Base-by-base conservation (phyloP, 2,888 invertebrate species). In the Hypselothyrea guttata region DNA sequence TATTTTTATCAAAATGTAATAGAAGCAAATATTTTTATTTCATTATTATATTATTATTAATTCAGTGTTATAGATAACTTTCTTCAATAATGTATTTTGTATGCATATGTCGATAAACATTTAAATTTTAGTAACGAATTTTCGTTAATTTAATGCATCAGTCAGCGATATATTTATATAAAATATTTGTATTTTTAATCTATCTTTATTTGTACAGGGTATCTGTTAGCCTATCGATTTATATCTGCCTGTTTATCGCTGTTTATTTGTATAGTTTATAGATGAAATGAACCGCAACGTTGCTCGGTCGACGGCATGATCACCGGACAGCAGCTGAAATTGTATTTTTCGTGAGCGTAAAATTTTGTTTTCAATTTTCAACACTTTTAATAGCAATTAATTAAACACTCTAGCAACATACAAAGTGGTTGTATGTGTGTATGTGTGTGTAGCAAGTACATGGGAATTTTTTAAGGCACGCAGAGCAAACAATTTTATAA, bases 361-460 rank as follows among this genome's bases (percentile, higher is more conserved):
- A 75, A 69, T 71, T 57, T 76, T 74, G 60, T 76, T 76, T 83
- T 78, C 74, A 78, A 78, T 83, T 83, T 83, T 79, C 71, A 83
- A 76, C 81, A 83, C 81, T 76, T 78, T 78, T 83, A 79, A 83
- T 81, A 63, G 44, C 81, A 78, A 83, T 78, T 78, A 78, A 83
- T 83, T 78, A 83, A 76, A 61, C 47, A 61, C 49, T 40, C 62
- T 61, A 65, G 62, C 64, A 83, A 71, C 48, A 73, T 76, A 74
- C 60, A 62, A 47, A 62, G 28, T 28, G 7, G 13, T 34, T 31
- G 8, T 16, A 38, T 33, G 15, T 4, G 4, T 27, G n/a, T 30
- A 16, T 41, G 13, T 40, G 8, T 54, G 33, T 35, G 42, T 35
- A 34, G 9, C 37, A 56, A 22, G 37, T 34, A 22, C 55, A 57